Evolutionary conservation across 1,140 invertebrate species (phyloP).

Genomic region (Meloidogyne floridensis): DNA sequence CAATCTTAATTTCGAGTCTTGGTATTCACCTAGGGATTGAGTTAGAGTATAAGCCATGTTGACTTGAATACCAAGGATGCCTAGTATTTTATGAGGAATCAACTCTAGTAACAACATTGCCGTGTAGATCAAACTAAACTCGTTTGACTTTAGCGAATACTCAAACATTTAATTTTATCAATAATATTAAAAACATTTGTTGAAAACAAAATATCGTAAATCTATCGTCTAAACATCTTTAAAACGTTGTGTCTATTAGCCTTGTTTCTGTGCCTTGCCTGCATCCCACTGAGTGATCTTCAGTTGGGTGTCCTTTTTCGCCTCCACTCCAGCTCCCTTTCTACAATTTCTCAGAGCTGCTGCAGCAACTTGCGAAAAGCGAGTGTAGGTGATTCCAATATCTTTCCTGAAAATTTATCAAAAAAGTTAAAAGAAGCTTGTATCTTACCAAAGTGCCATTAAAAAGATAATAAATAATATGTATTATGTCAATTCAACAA

Average conservation of each 20-base stretch:
- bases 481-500: background rate
- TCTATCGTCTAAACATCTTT: background rate
- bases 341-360: background rate
- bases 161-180: background rate
- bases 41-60: no score
- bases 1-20: no score
- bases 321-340: background rate
- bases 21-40: no score
- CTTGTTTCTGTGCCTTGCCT: constrained; percentile 5
- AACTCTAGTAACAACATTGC: no score
- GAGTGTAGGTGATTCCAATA: constrained; percentile 10
- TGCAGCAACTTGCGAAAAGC: constrained; percentile 16
- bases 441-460: background rate
- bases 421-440: background rate
- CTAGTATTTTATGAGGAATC: no score
- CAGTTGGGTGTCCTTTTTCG: background rate
- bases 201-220: background rate
- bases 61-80: no score
- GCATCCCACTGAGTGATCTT: constrained; percentile 16
- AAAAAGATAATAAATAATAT: background rate
- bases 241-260: background rate
- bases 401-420: constrained; percentile 11
- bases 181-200: background rate
- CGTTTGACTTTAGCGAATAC: no score
- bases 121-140: no score